phyloP scores from a whole-genome alignment of 1,140 invertebrate species.

The Lordiphosa stackelbergi region DNA sequence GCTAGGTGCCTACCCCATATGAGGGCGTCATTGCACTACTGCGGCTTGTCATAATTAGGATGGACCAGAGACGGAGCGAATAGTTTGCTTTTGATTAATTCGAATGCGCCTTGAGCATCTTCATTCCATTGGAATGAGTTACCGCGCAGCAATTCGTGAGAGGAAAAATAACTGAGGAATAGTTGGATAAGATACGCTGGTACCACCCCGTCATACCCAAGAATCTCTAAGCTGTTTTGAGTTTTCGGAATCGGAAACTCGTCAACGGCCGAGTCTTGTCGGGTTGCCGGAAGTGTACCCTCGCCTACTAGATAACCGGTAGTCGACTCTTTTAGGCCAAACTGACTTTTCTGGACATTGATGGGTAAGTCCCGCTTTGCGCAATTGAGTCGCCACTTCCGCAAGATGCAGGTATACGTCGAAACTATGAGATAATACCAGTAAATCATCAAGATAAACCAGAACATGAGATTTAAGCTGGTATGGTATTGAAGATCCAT shows the following conservation, averaged over 20 bases:
- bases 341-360: slow-evolving; percentile 4
- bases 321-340: slow-evolving; percentile 1
- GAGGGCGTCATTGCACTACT: slow-evolving; percentile 66
- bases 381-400: background rate
- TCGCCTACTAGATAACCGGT: slow-evolving; percentile 10
- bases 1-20: background rate
- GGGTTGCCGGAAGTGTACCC: slow-evolving; percentile 5
- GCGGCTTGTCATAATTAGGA: too few species aligned
- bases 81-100: slow-evolving; percentile 8
- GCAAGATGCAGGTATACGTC: slow-evolving; percentile 6
- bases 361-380: slow-evolving; percentile 1
- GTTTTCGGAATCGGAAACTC: slow-evolving; percentile 22
- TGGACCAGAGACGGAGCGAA: slow-evolving; percentile 59
- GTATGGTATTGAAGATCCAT: too few species aligned
- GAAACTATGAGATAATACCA: slow-evolving; percentile 19
- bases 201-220: slow-evolving; percentile 77
- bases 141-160: slow-evolving; percentile 5
- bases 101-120: slow-evolving; percentile 60
- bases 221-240: slow-evolving; percentile 71
- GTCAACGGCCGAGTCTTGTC: slow-evolving; percentile 25
- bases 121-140: slow-evolving; percentile 3
- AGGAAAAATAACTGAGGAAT: slow-evolving; percentile 69
- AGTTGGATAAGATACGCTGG: slow-evolving; percentile 77
- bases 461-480: slow-evolving; percentile 25
- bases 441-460: slow-evolving; percentile 32